These are phyloP conservation scores for Myotis lucifugus DNA, from an alignment of 2,113 vertebrate species.

Conservation along the genomic window DNA sequence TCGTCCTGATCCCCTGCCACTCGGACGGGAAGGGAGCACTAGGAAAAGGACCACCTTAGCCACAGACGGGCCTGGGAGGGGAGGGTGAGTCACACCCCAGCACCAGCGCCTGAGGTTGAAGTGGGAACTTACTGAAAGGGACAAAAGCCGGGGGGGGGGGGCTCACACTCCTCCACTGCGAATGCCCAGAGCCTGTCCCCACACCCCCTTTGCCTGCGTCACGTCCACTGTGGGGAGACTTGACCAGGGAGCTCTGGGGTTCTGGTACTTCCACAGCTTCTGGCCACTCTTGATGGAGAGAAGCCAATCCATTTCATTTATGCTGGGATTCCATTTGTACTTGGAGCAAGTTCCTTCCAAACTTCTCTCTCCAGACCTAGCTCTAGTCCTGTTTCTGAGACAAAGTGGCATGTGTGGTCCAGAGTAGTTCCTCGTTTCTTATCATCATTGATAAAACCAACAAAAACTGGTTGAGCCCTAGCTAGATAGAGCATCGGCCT, in stretches of 20 bases:
- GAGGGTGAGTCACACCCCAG: not conserved
- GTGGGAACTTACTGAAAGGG: not conserved
- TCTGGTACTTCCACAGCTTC: not conserved
- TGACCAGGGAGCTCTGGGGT: not conserved
- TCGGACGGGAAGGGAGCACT: not conserved
- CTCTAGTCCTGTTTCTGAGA: not conserved
- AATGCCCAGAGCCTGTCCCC: not conserved
- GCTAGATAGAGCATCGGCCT: too few species aligned
- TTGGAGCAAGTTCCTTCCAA: not conserved
- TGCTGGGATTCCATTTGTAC: not conserved
- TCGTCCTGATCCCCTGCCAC: not conserved
- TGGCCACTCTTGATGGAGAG: not conserved
- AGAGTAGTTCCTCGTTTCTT: not conserved
- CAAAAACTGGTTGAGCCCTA: not conserved
- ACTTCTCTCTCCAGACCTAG: not conserved
- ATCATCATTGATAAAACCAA: not conserved
- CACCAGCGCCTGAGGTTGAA: not conserved
- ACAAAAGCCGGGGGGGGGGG: not conserved
- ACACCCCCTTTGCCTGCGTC: not conserved
- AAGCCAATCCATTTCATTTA: not conserved
- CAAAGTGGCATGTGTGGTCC: not conserved
- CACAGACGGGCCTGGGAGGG: not conserved
- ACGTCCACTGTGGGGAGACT: not conserved
- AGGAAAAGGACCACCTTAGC: not conserved
- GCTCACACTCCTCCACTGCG: not conserved